Evolutionary conservation across 2,113 vertebrate genomes (phyloP).

Genomic region (Gymnocephalus cernua): DNA sequence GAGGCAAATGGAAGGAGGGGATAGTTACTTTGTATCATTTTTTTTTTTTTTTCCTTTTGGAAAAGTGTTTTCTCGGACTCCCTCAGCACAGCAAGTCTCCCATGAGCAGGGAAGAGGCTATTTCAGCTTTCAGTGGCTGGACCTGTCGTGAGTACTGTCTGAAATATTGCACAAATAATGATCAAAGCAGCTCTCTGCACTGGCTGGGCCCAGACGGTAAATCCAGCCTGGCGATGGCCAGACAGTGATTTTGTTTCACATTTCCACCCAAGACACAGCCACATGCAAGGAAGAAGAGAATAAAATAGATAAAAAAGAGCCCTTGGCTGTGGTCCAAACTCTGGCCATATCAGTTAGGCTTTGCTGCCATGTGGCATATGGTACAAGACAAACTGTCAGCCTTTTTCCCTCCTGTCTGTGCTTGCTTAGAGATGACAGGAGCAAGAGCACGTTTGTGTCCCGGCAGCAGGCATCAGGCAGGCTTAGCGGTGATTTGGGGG

Average conservation of each 20-base stretch:
- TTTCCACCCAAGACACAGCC: conserved; percentile 72
- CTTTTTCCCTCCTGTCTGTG: conserved; percentile 72
- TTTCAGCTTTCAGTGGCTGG: conserved; percentile 46
- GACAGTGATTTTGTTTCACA: conserved; percentile 75
- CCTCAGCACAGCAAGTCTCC: conserved; percentile 32
- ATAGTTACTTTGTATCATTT: conserved; percentile 22
- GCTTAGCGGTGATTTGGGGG: conserved; percentile 83
- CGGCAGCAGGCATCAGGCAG: conserved; percentile 82
- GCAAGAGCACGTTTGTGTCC: conserved; percentile 78
- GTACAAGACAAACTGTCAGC: conserved; percentile 88
- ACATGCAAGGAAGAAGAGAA: conserved; percentile 72
- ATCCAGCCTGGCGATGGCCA: conserved; percentile 63
- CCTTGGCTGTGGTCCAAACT: conserved; percentile 79
- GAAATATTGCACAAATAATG: conserved; percentile 72
- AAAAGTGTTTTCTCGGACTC: conserved; percentile 27
- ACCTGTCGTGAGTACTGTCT: conserved; percentile 50
- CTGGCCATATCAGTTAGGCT: conserved; percentile 81
- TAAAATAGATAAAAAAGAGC: conserved; percentile 75
- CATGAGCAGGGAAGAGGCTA: conserved; percentile 34
- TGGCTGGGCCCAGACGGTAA: conserved; percentile 53
- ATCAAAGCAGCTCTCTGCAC: conserved; percentile 59
- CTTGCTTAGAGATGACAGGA: conserved; percentile 78
- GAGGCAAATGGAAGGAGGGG: conserved; percentile 40
- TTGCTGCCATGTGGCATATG: conserved; percentile 87
- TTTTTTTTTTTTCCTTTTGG: conserved; percentile 2